phyloP scores from a whole-genome alignment of 2,888 invertebrate species.

The Orchestes rusci region DNA sequence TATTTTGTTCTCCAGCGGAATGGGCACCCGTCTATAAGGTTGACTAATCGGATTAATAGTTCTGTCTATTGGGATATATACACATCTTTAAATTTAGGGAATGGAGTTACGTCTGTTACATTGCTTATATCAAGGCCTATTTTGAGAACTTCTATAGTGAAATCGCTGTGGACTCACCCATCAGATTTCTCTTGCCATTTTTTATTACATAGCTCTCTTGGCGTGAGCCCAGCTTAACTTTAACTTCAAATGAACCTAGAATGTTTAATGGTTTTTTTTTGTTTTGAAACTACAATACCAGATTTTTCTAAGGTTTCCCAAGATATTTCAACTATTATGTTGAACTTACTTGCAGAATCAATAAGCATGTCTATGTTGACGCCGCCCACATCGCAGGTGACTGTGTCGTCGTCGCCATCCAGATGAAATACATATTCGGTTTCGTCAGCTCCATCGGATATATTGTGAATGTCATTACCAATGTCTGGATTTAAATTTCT shows the following conservation, averaged over 20 bases:
- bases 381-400: conserved; percentile 10
- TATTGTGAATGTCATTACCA: neutral
- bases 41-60: conserved; percentile 30
- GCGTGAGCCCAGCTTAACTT: too few species aligned
- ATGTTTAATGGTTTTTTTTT: conserved; percentile 4
- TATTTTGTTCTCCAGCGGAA: conserved; percentile 29
- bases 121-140: conserved; percentile 18
- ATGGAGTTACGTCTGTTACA: conserved; percentile 8
- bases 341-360: conserved; percentile 11
- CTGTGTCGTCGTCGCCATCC: conserved; percentile 4
- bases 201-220: too few species aligned
- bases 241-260: neutral
- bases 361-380: conserved; percentile 10
- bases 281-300: conserved; percentile 3
- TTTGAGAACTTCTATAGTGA: conserved; percentile 25
- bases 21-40: conserved; percentile 29
- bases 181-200: neutral
- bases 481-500: conserved; percentile 2
- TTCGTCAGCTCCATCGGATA: neutral
- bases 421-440: conserved; percentile 5
- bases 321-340: conserved; percentile 6
- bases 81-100: conserved; percentile 33
- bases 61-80: conserved; percentile 30
- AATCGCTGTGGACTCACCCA: conserved; percentile 18
- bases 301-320: conserved; percentile 11